phyloP scores from a whole-genome alignment of 37 sponge, comb jelly and placozoan genomes.

The Bolinopsis microptera region DNA sequence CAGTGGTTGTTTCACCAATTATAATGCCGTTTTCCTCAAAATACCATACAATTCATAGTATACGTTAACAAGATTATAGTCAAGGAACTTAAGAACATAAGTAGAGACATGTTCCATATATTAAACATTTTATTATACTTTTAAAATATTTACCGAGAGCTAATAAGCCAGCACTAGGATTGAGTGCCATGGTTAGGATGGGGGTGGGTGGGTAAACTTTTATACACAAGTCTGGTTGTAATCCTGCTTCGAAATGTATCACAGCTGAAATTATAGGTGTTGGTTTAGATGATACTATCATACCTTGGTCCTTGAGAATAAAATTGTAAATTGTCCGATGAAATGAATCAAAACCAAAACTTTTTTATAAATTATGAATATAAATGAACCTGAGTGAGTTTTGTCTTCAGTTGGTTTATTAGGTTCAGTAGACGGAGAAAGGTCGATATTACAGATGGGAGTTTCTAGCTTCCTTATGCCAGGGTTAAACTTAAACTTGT shows the following conservation, averaged over 20 bases:
- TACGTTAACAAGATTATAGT: no score
- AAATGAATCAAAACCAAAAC: no score
- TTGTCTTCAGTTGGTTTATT: constrained; percentile 31
- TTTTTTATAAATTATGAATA: no score
- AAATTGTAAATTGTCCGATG: no score
- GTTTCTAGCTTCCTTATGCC: constrained; percentile 55
- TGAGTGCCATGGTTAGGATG: constrained; percentile 59
- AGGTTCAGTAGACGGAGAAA: constrained; percentile 42
- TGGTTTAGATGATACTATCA: background rate
- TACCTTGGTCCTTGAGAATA: no score
- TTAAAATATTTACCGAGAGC: constrained; percentile 46
- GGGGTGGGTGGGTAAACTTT: constrained; percentile 35
- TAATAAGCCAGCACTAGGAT: constrained; percentile 10
- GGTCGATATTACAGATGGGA: constrained; percentile 45
- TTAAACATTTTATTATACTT: no score
- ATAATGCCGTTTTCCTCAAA: no score
- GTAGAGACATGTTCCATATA: no score
- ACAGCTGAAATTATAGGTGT: constrained; percentile 4
- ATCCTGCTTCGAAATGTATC: constrained; percentile 4
- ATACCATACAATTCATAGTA: no score
- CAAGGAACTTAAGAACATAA: no score
- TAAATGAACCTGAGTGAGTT: constrained; percentile 15
- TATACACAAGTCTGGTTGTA: constrained; percentile 58
- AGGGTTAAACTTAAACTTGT: constrained; percentile 56
- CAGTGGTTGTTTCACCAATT: no score